phyloP scores from a whole-genome alignment of 2,797 vertebrate genomes.

The Chelmon rostratus region DNA sequence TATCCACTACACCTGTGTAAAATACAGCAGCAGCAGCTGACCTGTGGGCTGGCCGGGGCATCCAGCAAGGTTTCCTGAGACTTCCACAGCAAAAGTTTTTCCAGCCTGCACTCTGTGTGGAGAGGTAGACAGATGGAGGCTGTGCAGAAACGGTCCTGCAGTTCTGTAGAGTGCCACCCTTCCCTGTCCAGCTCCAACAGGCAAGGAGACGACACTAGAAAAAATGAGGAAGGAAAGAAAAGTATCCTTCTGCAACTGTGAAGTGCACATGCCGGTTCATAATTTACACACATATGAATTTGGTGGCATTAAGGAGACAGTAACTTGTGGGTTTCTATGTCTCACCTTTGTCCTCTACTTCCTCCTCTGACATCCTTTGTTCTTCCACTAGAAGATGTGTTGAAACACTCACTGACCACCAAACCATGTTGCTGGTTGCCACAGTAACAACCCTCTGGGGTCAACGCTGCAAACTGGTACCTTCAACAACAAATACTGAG shows the following conservation, averaged over 20 bases:
- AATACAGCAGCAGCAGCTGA: slow-evolving; percentile 52
- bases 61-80: slow-evolving; percentile 73
- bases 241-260: not conserved
- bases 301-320: not conserved
- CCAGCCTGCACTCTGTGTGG: slow-evolving; percentile 59
- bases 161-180: slow-evolving; percentile 66
- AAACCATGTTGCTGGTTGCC: slow-evolving; percentile 54
- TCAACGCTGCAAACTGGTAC: slow-evolving; percentile 60
- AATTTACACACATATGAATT: too few species aligned
- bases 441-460: slow-evolving; percentile 72
- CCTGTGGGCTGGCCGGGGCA: slow-evolving; percentile 64
- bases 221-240: slow-evolving; percentile 7
- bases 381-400: slow-evolving; percentile 33
- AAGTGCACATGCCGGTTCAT: not conserved
- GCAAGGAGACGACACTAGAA: slow-evolving; percentile 43
- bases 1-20: not conserved
- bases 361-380: slow-evolving; percentile 30
- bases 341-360: slow-evolving; percentile 67
- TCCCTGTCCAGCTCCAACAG: slow-evolving; percentile 53
- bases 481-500: slow-evolving; percentile 49
- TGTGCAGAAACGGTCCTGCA: slow-evolving; percentile 71
- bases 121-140: slow-evolving; percentile 52
- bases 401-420: slow-evolving; percentile 47
- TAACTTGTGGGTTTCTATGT: not conserved
- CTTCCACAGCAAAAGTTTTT: slow-evolving; percentile 58